Evolutionary conservation across 1,140 invertebrate genomes (phyloP), one percentile per base, ranked within the genome.

Genomic region (Trichoplusia ni): DNA sequence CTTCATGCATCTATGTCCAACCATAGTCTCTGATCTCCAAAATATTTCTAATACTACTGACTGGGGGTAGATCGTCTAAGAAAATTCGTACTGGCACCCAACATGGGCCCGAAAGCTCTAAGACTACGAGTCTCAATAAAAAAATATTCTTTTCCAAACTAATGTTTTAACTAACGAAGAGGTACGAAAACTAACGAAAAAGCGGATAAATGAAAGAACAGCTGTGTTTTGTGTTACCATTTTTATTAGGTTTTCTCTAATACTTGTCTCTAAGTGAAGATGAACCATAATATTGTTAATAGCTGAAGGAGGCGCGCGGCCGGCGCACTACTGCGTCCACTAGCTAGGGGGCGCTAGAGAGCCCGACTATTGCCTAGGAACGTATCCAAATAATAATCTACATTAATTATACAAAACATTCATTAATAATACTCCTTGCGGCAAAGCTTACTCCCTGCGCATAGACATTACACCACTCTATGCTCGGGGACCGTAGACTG

Each of bases 161-260:
- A 71, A 49, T 73, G 40, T 27, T 69, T 44, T 63, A 35, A 74
- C 65, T 75, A 75, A 71, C 68, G 64, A 70, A 77, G 68, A 79
- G 82, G 83, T 80, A 60, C 56, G 27, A 60, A 60, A 60, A 46
- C 56, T 60, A 60, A 85, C 69, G 60, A 80, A 82, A 75, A 89
- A 89, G 86, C 86, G 83, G 42, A 81, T 81, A 89, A 89, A 87
- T 89, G 79, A 89, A 89, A 89, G 79, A 87, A 75, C 86, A 70
- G 81, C 86, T 87, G 84, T 87, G 83, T 89, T 46, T 46, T 83
- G 81, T 83, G 77, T 89, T 82, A 87, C 81, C 84, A 80, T 85
- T 89, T n/a, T 87, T 87, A 58, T 63, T 59, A 58, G 29, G n/a
- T 53, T 59, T 56, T 87, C 82, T 82, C 86, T 89, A 89, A 86